A percentile compares a stretch with the other conserved stretches of the same genome.
phyloP scores from a whole-genome alignment of 1,140 invertebrate genomes.

The Drosophila miranda region DNA sequence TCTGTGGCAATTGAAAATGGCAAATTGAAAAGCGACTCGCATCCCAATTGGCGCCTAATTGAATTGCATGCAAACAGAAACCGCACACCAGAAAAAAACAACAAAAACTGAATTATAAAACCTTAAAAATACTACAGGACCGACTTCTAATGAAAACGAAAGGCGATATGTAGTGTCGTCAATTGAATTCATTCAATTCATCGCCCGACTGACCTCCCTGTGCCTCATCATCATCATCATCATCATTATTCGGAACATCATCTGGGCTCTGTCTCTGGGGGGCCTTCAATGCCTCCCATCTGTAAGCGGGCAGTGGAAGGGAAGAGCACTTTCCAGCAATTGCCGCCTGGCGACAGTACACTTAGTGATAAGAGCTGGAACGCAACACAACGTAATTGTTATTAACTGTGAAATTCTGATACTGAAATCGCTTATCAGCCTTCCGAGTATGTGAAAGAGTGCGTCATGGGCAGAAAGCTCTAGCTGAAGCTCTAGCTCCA shows the following conservation, averaged over 20 bases:
- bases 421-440: conserved; percentile 48
- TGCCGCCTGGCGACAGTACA: conserved; percentile 41
- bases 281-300: conserved; percentile 1
- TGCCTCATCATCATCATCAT: conserved; percentile 11
- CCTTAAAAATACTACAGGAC: conserved; percentile 37
- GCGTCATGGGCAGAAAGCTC: conserved; percentile 45
- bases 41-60: conserved; percentile 64
- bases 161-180: conserved; percentile 44
- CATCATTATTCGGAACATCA: conserved; percentile 37
- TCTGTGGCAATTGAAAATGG: conserved; percentile 32
- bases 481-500: not conserved
- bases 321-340: not conserved
- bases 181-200: conserved; percentile 51
- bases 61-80: conserved; percentile 69
- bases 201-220: conserved; percentile 40
- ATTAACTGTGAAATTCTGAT: conserved; percentile 61
- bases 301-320: no score
- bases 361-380: conserved; percentile 46
- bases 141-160: conserved; percentile 60
- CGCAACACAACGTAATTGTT: conserved; percentile 54
- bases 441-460: conserved; percentile 14
- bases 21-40: conserved; percentile 71
- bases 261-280: conserved; percentile 1
- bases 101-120: conserved; percentile 22
- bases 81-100: conserved; percentile 9